Evolutionary conservation across 2,797 vertebrate species (phyloP).

Genomic region (Clarias pachynema): DNA sequence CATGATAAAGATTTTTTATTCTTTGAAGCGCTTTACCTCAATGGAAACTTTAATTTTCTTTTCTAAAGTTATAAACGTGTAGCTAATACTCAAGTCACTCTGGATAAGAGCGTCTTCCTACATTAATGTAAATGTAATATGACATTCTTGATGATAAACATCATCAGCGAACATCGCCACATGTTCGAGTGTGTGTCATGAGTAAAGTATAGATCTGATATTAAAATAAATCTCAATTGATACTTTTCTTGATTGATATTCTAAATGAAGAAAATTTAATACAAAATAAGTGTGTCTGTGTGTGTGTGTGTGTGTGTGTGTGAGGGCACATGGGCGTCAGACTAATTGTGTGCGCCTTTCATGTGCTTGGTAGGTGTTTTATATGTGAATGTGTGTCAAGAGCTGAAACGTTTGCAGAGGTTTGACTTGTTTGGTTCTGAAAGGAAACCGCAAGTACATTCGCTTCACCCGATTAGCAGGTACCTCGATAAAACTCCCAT

Average conservation of each 20-base stretch:
- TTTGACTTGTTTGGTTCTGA: neutral
- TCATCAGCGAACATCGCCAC: neutral
- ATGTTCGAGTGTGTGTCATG: neutral
- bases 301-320: constrained; percentile 16
- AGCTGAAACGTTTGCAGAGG: neutral
- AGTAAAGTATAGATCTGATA: neutral
- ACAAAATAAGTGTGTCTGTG: neutral
- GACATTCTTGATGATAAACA: neutral
- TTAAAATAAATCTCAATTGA: neutral
- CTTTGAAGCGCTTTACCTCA: neutral
- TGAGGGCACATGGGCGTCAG: neutral
- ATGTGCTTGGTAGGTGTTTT: neutral
- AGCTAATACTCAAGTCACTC: neutral
- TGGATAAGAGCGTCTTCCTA: no score
- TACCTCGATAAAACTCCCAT: neutral
- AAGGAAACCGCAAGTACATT: constrained; percentile 17
- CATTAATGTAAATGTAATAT: neutral
- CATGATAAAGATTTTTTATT: neutral
- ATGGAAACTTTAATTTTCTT: neutral
- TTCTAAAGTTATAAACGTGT: neutral
- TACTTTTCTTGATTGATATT: neutral
- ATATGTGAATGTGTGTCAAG: neutral
- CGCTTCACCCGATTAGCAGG: neutral
- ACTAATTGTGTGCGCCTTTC: neutral
- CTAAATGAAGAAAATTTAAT: neutral